A percentile compares a stretch with the other conserved stretches of the same genome.
These are phyloP conservation scores for Phylloscopus trochiloides DNA, from an alignment of 2,113 vertebrate genomes.

Conservation along the genomic window DNA sequence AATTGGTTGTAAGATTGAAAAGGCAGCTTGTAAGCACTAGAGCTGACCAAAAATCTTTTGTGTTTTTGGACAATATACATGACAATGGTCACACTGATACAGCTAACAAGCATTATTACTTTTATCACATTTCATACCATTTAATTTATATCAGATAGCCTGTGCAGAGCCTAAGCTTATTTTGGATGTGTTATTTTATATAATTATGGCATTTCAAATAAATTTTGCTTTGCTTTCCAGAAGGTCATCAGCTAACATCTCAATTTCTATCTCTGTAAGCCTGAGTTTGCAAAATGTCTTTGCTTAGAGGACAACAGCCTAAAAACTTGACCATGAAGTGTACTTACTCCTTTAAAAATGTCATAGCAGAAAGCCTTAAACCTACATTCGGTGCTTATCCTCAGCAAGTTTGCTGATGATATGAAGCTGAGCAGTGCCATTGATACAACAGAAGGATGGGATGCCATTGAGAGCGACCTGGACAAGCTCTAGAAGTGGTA, in stretches of 20 bases:
- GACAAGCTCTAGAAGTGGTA: background rate
- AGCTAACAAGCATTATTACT: background rate
- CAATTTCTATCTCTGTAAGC: background rate
- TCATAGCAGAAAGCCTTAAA: background rate
- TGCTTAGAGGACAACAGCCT: background rate
- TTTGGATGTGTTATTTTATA: background rate
- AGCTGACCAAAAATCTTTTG: background rate
- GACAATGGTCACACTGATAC: background rate
- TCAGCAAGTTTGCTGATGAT: background rate
- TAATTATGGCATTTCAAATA: background rate
- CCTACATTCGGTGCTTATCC: background rate
- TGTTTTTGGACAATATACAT: background rate
- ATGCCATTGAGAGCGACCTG: background rate
- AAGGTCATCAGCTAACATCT: background rate
- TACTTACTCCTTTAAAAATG: background rate
- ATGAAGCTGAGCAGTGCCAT: background rate
- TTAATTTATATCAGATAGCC: background rate
- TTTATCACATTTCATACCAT: background rate
- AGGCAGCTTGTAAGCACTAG: background rate
- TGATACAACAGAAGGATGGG: background rate
- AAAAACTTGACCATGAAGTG: background rate
- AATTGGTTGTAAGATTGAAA: background rate
- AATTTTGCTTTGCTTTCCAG: background rate
- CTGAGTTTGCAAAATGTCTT: background rate
- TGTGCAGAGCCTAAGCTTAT: background rate